These are phyloP conservation scores for Bombus haemorrhoidalis DNA, from an alignment of 1,140 invertebrate genomes.

Conservation along the genomic window DNA sequence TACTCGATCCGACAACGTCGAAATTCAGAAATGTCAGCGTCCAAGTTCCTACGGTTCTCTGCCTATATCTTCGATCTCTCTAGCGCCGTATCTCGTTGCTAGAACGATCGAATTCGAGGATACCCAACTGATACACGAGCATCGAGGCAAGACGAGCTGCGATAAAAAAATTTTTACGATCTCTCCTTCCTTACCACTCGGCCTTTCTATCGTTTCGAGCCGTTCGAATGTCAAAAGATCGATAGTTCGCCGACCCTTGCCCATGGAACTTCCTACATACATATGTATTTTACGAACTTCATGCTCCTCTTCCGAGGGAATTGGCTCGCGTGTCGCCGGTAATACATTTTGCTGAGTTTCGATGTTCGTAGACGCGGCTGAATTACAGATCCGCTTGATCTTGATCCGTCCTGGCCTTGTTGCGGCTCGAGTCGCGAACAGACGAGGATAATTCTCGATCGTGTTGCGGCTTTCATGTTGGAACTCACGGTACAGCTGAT, in stretches of 20 bases:
- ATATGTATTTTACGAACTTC: conserved; percentile 27
- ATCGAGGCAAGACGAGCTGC: neutral
- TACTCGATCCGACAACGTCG: conserved; percentile 1
- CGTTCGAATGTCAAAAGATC: conserved; percentile 39
- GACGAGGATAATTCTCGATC: neutral
- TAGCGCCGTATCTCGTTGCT: neutral
- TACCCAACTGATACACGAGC: neutral
- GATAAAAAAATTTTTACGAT: conserved; percentile 22
- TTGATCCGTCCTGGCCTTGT: conserved; percentile 1
- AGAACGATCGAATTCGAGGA: conserved; percentile 33
- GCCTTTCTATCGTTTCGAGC: neutral
- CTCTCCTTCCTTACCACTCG: neutral
- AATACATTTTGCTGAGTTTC: conserved; percentile 15
- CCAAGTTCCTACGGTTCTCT: conserved; percentile 36
- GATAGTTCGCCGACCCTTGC: conserved; percentile 39
- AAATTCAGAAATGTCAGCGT: conserved; percentile 35
- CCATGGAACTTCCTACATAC: neutral
- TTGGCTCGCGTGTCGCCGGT: conserved; percentile 38
- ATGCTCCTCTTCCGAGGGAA: neutral
- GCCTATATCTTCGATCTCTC: neutral
- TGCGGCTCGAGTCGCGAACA: neutral
- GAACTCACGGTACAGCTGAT: neutral
- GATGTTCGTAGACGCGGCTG: conserved; percentile 1
- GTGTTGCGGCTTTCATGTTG: neutral
- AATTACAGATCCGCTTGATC: conserved; percentile 7